A percentile compares a stretch with the other conserved stretches of the same genome.
phyloP scores from a whole-genome alignment of 2,113 vertebrate species.

The Lycocorax pyrrhopterus region DNA sequence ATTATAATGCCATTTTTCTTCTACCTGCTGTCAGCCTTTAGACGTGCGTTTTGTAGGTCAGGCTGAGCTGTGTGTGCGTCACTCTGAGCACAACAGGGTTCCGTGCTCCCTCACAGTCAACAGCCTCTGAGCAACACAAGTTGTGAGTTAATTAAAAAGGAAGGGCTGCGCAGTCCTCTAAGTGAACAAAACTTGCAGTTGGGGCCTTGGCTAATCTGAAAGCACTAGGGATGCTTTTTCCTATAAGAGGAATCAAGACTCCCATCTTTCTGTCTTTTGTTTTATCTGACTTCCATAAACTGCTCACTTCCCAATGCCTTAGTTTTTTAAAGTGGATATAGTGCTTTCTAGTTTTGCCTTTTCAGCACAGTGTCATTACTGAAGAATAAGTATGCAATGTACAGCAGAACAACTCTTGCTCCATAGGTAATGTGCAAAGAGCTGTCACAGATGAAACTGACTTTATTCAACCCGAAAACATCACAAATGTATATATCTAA shows the following conservation, averaged over 20 bases:
- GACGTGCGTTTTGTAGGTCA: rapidly evolving
- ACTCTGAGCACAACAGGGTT: background rate
- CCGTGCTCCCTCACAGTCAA: background rate
- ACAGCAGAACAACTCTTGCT: background rate
- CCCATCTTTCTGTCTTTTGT: background rate
- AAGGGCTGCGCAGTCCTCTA: background rate
- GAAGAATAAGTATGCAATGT: background rate
- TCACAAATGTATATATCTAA: background rate
- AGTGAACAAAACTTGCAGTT: background rate
- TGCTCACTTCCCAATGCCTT: background rate
- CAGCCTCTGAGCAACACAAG: background rate
- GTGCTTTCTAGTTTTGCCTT: background rate
- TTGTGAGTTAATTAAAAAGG: background rate
- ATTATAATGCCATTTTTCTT: background rate
- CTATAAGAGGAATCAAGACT: background rate
- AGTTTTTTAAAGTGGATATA: background rate
- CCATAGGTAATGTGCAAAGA: background rate
- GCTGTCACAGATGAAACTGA: background rate
- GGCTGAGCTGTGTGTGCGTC: background rate
- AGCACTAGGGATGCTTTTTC: background rate
- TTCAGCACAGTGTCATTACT: background rate
- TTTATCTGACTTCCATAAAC: background rate
- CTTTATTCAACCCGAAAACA: background rate
- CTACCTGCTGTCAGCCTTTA: background rate
- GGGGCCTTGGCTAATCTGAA: background rate